Conservation (phyloP, 2,797 vertebrate species). For the Galaxias olidus region DNA sequence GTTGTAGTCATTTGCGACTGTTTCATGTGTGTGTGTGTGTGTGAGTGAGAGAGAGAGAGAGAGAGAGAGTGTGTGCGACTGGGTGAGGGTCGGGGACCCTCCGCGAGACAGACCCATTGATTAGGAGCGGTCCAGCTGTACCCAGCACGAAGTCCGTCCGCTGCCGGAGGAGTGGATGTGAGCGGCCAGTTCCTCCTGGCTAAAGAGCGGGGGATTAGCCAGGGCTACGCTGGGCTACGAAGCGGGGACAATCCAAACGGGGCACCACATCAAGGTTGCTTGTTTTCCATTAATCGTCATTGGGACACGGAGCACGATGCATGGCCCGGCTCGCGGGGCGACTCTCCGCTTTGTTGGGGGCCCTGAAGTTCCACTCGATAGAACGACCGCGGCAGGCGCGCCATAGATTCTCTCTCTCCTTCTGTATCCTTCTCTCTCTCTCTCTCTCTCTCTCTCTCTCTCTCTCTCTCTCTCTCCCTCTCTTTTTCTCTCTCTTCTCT, state of each 20-base stretch:
- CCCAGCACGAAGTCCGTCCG: slow-evolving; percentile 22
- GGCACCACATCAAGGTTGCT: slow-evolving; percentile 61
- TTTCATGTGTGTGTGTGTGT: not conserved
- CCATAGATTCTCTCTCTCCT: not conserved
- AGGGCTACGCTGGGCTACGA: slow-evolving; percentile 23
- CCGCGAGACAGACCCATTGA: slow-evolving; percentile 17
- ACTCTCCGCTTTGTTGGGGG: slow-evolving; percentile 36
- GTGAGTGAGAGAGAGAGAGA: too few species aligned
- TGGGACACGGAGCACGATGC: slow-evolving; percentile 57
- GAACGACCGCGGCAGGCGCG: slow-evolving; percentile 6
- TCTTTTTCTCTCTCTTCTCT: slow-evolving; percentile 1
- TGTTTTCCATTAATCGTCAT: slow-evolving; percentile 71
- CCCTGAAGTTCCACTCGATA: slow-evolving; percentile 32
- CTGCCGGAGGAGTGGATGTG: slow-evolving; percentile 14
- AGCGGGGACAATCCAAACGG: slow-evolving; percentile 61
- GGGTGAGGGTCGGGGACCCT: not conserved
- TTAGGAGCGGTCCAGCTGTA: slow-evolving; percentile 29
- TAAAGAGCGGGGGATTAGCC: slow-evolving; percentile 25
- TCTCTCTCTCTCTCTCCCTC: not conserved
- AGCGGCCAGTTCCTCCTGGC: slow-evolving; percentile 32
- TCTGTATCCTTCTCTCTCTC: slow-evolving; percentile 2
- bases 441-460: not conserved
- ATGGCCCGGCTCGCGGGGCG: slow-evolving; percentile 27
- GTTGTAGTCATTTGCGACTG: slow-evolving; percentile 8
- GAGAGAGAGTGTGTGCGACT: too few species aligned